These are phyloP conservation scores for Pangasianodon gigas DNA, from an alignment of 2,113 vertebrate species.

Conservation along the genomic window DNA sequence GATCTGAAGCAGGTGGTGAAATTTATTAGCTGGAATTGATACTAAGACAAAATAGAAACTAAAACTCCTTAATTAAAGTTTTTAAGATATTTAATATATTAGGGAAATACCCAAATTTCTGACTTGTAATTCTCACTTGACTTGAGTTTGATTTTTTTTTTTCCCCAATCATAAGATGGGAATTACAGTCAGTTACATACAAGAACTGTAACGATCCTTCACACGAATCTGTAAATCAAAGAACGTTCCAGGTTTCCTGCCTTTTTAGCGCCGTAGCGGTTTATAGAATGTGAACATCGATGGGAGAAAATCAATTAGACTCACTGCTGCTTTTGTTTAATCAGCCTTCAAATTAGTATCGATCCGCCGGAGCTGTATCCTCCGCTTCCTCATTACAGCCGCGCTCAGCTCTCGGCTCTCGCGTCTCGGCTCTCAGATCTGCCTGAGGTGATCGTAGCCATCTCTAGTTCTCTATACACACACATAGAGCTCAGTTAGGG, in stretches of 20 bases:
- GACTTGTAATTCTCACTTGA: not conserved
- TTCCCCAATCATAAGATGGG: not conserved
- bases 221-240: not conserved
- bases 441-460: not conserved
- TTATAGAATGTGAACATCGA: constrained; percentile 41
- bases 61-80: too few species aligned
- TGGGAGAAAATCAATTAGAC: constrained; percentile 48
- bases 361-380: constrained; percentile 25
- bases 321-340: constrained; percentile 51
- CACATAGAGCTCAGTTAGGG: not conserved
- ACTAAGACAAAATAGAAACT: not conserved
- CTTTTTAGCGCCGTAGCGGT: constrained; percentile 5
- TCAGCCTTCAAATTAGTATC: constrained; percentile 49
- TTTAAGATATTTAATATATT: too few species aligned
- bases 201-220: not conserved
- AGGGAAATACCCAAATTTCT: not conserved
- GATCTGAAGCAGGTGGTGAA: too few species aligned
- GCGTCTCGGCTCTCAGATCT: not conserved
- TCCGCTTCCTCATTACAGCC: constrained; percentile 49
- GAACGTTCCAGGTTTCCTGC: not conserved
- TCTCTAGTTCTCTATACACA: not conserved
- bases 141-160: not conserved
- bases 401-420: not conserved
- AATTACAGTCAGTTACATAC: not conserved
- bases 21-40: not conserved